Conservation (phyloP, 1,140 invertebrate genomes). For the Cheumatopsyche charites region DNA sequence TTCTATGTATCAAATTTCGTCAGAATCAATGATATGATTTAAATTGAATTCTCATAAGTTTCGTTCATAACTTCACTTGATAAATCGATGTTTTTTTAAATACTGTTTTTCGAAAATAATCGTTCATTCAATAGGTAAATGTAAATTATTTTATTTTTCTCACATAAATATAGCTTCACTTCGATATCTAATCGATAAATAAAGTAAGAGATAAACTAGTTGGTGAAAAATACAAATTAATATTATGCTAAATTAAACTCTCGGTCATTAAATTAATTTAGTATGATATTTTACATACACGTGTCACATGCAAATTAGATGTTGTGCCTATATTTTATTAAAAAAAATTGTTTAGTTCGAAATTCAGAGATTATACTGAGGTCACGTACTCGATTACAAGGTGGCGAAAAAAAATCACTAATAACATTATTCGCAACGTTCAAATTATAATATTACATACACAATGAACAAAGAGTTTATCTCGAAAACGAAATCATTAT, state of each 20-base stretch:
- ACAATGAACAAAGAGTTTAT: not conserved
- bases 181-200: no score
- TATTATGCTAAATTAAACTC: not conserved
- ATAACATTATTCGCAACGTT: not conserved
- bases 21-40: no score
- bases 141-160: no score
- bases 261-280: not conserved
- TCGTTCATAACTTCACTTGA: no score
- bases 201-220: no score
- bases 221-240: not conserved
- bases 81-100: no score
- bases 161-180: no score
- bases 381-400: not conserved
- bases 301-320: slow-evolving; percentile 9
- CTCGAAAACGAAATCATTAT: no score
- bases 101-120: no score
- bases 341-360: slow-evolving; percentile 2
- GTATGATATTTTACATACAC: not conserved
- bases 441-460: not conserved
- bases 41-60: no score
- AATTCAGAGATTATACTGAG: not conserved
- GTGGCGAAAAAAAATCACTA: not conserved
- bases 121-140: no score
- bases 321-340: not conserved
- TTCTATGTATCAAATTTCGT: no score